Evolutionary conservation across 2,797 vertebrate genomes (phyloP).

Genomic region (Falco rusticolus): DNA sequence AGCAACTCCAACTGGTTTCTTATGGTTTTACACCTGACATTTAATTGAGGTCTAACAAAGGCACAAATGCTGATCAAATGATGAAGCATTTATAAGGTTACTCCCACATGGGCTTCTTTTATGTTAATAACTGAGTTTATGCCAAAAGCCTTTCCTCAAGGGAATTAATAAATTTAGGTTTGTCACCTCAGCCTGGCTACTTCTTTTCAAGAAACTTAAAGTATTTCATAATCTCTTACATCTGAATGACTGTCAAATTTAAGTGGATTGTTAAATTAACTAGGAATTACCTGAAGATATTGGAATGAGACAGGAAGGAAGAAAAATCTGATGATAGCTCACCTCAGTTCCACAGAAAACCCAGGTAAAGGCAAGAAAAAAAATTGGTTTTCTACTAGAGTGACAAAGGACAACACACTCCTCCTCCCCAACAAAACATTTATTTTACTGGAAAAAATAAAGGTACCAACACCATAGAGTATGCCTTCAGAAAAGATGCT

Average conservation of each 20-base stretch:
- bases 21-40: neutral
- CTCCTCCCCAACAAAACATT: neutral
- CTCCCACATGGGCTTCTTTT: neutral
- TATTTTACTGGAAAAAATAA: neutral
- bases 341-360: neutral
- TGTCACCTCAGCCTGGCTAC: neutral
- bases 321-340: neutral
- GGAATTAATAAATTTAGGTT: constrained; percentile 9
- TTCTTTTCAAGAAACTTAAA: neutral
- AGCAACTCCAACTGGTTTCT: neutral
- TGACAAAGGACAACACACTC: neutral
- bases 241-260: neutral
- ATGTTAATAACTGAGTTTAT: neutral
- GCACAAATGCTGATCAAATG: constrained; percentile 15
- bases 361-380: neutral
- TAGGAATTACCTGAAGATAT: neutral
- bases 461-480: neutral
- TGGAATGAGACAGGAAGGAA: neutral
- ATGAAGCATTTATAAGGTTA: constrained; percentile 39
- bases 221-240: neutral
- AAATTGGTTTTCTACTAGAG: neutral
- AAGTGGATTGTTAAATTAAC: neutral
- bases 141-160: neutral
- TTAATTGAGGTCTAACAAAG: constrained; percentile 32
- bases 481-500: neutral